phyloP scores from a whole-genome alignment of 2,113 vertebrate genomes.

The Propithecus coquereli region DNA sequence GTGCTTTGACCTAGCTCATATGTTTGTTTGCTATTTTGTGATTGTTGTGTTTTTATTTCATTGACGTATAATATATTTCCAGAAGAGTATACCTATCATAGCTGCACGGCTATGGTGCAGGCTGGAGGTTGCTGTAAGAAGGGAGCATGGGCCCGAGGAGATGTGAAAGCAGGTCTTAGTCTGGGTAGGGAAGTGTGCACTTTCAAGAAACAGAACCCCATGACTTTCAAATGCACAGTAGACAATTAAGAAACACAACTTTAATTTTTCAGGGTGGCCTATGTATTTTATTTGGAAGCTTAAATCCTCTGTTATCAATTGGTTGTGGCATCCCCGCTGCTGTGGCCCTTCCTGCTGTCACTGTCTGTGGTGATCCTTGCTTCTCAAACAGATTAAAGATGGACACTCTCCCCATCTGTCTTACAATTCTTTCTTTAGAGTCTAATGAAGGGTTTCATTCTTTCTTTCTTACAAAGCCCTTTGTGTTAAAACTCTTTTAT shows the following conservation, averaged over 20 bases:
- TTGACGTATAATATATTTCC: background rate
- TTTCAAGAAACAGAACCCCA: background rate
- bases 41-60: background rate
- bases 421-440: background rate
- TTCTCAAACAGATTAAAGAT: background rate
- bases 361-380: background rate
- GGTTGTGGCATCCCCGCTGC: background rate
- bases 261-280: background rate
- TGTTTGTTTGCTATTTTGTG: background rate
- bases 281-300: background rate
- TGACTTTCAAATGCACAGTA: background rate
- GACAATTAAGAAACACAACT: background rate
- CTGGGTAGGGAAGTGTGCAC: background rate
- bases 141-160: too few relatives aligned
- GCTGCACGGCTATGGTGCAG: too few relatives aligned
- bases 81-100: background rate
- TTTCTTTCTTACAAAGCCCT: background rate
- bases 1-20: background rate
- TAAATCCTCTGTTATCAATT: background rate
- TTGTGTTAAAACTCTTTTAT: background rate
- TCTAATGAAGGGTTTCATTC: background rate
- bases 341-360: background rate
- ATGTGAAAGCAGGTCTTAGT: background rate
- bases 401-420: background rate
- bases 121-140: background rate